Conservation (phyloP, 1,140 invertebrate genomes). For the Drosophila chauvacae region DNA sequence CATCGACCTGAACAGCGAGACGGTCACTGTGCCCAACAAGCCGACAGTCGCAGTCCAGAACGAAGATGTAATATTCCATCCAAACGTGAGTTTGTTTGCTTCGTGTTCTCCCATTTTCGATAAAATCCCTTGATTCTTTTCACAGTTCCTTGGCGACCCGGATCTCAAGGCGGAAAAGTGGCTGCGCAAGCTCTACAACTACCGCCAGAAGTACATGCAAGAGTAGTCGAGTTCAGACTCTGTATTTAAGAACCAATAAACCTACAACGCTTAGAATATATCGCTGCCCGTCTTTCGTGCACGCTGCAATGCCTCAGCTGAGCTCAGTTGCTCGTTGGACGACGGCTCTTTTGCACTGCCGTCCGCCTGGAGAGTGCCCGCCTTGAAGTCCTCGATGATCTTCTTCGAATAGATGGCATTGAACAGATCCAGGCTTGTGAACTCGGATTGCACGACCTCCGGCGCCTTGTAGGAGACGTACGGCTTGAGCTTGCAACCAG, state of each 20-base stretch:
- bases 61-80: slow-evolving; percentile 71
- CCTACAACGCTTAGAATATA: slow-evolving; percentile 87
- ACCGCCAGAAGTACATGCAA: slow-evolving; percentile 76
- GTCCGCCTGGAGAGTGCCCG: slow-evolving; percentile 88
- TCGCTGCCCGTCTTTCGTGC: slow-evolving; percentile 92
- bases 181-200: slow-evolving; percentile 77
- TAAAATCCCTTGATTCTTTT: neutral
- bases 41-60: slow-evolving; percentile 23
- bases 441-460: slow-evolving; percentile 91
- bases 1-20: slow-evolving; percentile 76
- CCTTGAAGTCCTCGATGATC: slow-evolving; percentile 91
- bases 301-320: slow-evolving; percentile 89
- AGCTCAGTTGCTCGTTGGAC: slow-evolving; percentile 88
- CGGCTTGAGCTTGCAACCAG: slow-evolving; percentile 92
- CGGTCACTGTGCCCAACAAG: slow-evolving; percentile 63
- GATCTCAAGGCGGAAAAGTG: slow-evolving; percentile 77
- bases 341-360: slow-evolving; percentile 90
- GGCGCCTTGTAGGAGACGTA: slow-evolving; percentile 95
- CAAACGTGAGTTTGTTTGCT: slow-evolving; percentile 46
- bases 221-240: slow-evolving; percentile 45
- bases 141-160: slow-evolving; percentile 73
- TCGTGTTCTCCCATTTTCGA: neutral
- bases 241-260: slow-evolving; percentile 61
- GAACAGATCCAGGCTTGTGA: slow-evolving; percentile 94
- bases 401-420: slow-evolving; percentile 92